Base-by-base conservation (phyloP, 2,113 vertebrate genomes). In the Chinchilla lanigera region DNA sequence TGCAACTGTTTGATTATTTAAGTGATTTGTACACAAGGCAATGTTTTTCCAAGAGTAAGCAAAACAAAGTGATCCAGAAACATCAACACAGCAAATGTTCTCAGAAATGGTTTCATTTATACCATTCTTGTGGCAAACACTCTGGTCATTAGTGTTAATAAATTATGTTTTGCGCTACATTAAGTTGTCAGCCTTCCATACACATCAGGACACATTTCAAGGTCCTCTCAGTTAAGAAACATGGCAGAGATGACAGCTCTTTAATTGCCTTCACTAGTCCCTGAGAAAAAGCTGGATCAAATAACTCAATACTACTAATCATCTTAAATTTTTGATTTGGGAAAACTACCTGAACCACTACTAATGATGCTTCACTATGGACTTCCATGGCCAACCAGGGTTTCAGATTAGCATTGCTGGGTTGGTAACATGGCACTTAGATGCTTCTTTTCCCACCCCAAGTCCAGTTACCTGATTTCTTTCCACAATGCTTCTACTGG, bases 301-400 rank as follows among this genome's bases (percentile, higher is more conserved):
- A 98, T 98, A 97, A 94, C 67, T 33, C 80, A 13, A 80, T 75
- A 61, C 90, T 94, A 97, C 94, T 97, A 97, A 98, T 95, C 77
- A 54, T 44, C 47, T 96, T 96, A 96, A 98, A 90, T 38, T 69
- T 95, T 35, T 85, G 89, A 80, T 86, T 97, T 97, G 82, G 89
- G 93, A 93, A 98, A 98, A 97, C 90, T 94, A 65, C 92, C 54
- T 7, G 54, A 7, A 10, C 54, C 83, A 73, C 83, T 63, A 87
- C 10, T 24, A 14, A 22, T 1, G 11, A 5, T 86, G 16, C 80
- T 96, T 95, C 93, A 33, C 96, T 38, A 71, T 54, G 84, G 30
- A 54, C 52, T 78, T 67, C 26, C 3, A 54, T n/a, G 85, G 77
- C 75, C 35, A 93, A 89, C 44, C 61, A 28, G 47, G 78, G 93